These are phyloP conservation scores for Xestia xanthographa DNA, from an alignment of 2,888 invertebrate species.

Conservation along the genomic window DNA sequence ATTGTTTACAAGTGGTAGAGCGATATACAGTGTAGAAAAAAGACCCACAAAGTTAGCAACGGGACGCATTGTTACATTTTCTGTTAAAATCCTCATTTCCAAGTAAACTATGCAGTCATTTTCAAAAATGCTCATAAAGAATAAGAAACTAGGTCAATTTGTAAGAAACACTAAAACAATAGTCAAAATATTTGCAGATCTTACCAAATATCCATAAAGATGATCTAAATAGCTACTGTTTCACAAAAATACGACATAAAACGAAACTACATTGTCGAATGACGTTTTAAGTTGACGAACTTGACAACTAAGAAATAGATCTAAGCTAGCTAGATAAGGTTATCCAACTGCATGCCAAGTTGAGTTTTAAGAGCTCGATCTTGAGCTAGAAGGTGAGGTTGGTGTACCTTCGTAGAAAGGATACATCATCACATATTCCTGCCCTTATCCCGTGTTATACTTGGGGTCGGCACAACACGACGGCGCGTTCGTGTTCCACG, in stretches of 20 bases:
- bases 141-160: constrained; percentile 28
- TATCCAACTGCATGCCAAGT: not conserved
- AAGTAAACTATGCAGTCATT: not conserved
- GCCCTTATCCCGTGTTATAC: too few relatives aligned
- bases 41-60: not conserved
- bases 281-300: constrained; percentile 11
- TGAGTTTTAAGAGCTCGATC: not conserved
- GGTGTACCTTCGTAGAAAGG: not conserved
- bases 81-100: not conserved
- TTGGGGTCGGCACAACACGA: too few relatives aligned
- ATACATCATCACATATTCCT: too few relatives aligned
- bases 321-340: not conserved
- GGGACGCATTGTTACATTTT: not conserved
- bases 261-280: constrained; percentile 14
- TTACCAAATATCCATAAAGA: constrained; percentile 18
- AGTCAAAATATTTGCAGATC: constrained; percentile 23
- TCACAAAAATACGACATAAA: constrained; percentile 10
- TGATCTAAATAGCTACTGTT: constrained; percentile 44
- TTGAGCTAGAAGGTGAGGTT: not conserved
- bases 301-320: not conserved
- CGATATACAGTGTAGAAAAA: not conserved
- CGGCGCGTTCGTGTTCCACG: too few relatives aligned
- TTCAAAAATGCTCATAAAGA: not conserved
- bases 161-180: constrained; percentile 33
- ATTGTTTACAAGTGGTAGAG: not conserved